phyloP scores from a whole-genome alignment of 2,797 vertebrate species.

The Poecilia gillii region DNA sequence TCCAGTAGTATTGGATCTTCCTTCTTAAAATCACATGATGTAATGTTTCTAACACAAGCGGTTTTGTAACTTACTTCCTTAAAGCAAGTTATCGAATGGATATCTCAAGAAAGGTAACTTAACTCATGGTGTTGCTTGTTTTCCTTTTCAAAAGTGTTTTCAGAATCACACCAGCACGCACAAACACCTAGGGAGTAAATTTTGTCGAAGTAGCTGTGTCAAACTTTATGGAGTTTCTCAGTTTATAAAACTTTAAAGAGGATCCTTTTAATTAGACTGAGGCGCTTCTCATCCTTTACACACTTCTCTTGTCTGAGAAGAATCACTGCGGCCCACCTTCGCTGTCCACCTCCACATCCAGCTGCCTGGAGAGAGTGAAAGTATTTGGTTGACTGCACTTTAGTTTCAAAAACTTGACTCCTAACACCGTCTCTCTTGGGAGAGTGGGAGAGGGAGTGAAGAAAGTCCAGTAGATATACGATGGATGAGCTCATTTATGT shows the following conservation, averaged over 20 bases:
- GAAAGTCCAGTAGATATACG: constrained; percentile 18
- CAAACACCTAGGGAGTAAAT: background rate
- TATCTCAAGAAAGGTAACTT: constrained; percentile 25
- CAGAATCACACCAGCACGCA: background rate
- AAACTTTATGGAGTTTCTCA: background rate
- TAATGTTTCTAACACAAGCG: constrained; percentile 26
- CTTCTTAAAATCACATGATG: constrained; percentile 19
- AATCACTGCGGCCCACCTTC: background rate
- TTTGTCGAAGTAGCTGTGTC: background rate
- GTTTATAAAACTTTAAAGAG: constrained; percentile 1
- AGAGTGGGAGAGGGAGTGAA: constrained; percentile 12
- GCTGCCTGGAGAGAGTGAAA: constrained; percentile 9
- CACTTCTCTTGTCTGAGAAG: background rate
- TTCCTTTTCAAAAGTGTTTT: background rate
- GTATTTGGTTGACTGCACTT: constrained; percentile 16
- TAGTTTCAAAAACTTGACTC: constrained; percentile 17
- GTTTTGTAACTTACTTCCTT: constrained; percentile 48
- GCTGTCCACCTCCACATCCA: constrained; percentile 1
- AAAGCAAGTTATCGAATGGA: constrained; percentile 10
- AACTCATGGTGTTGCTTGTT: background rate
- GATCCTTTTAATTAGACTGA: background rate
- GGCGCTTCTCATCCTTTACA: background rate
- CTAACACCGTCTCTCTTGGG: constrained; percentile 17
- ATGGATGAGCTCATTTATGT: constrained; percentile 32
- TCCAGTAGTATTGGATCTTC: constrained; percentile 43